Percentiles rank a stretch among this genome's conserved stretches.
Conservation (phyloP, 2,888 invertebrate species). For the Papilio demoleus region DNA sequence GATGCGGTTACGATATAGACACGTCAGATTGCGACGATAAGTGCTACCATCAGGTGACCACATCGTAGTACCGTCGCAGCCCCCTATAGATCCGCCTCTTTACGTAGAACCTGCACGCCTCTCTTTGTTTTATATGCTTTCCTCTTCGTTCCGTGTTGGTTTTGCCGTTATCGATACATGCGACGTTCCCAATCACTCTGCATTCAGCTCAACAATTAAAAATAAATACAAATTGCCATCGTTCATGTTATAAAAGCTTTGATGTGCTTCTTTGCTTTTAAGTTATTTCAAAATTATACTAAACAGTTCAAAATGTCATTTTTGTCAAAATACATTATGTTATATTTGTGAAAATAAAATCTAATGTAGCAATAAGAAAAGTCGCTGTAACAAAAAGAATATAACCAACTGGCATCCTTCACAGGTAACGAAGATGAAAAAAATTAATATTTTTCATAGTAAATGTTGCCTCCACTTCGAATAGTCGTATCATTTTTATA, state of each 20-base stretch:
- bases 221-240: constrained; percentile 37
- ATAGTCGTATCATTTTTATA: constrained; percentile 57
- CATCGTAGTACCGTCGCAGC: constrained; percentile 74
- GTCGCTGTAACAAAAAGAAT: constrained; percentile 58
- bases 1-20: constrained; percentile 80
- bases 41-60: constrained; percentile 78
- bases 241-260: constrained; percentile 23
- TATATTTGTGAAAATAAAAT: constrained; percentile 37
- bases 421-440: constrained; percentile 51
- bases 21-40: constrained; percentile 80
- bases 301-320: not conserved
- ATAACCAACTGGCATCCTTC: constrained; percentile 51
- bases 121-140: constrained; percentile 74
- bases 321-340: not conserved
- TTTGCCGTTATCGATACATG: constrained; percentile 50
- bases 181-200: constrained; percentile 50
- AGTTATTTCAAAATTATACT: not conserved
- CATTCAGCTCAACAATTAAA: constrained; percentile 22
- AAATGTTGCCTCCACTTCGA: constrained; percentile 62
- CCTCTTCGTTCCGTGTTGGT: constrained; percentile 64
- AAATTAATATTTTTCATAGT: constrained; percentile 61
- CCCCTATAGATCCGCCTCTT: constrained; percentile 69
- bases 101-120: constrained; percentile 80
- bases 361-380: constrained; percentile 31
- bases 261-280: constrained; percentile 25